Evolutionary conservation across 2,113 vertebrate species (phyloP).

Genomic region (Anoura caudifer): DNA sequence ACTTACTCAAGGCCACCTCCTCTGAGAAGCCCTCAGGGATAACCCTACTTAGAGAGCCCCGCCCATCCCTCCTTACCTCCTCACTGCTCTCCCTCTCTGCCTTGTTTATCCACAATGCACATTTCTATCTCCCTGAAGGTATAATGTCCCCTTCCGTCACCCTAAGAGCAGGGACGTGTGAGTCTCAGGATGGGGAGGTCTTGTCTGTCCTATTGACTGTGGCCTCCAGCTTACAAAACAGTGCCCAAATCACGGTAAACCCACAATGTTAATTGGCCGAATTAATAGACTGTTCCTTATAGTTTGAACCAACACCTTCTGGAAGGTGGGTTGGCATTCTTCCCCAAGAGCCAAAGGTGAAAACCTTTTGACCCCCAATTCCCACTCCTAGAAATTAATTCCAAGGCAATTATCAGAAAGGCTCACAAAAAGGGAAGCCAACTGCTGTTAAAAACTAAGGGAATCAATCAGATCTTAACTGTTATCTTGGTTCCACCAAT

Average conservation of each 20-base stretch:
- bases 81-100: too few relatives aligned
- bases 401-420: not conserved
- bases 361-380: not conserved
- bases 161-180: not conserved
- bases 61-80: rapidly evolving
- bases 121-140: not conserved
- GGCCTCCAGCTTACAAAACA: not conserved
- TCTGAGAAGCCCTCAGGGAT: not conserved
- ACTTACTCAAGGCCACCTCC: not conserved
- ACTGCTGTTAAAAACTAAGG: not conserved
- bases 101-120: not conserved
- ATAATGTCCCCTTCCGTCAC: not conserved
- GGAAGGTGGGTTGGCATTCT: not conserved
- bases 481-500: not conserved
- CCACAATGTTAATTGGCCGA: not conserved
- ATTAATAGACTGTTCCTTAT: not conserved
- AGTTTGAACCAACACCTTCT: not conserved
- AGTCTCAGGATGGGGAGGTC: not conserved
- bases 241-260: not conserved
- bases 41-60: not conserved
- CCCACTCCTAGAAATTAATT: not conserved
- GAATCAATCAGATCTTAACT: not conserved
- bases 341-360: not conserved
- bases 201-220: not conserved
- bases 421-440: not conserved